Evolutionary conservation across 2,113 vertebrate species (phyloP), one percentile per base, ranked within the genome.

Genomic region (Myocastor coypus): DNA sequence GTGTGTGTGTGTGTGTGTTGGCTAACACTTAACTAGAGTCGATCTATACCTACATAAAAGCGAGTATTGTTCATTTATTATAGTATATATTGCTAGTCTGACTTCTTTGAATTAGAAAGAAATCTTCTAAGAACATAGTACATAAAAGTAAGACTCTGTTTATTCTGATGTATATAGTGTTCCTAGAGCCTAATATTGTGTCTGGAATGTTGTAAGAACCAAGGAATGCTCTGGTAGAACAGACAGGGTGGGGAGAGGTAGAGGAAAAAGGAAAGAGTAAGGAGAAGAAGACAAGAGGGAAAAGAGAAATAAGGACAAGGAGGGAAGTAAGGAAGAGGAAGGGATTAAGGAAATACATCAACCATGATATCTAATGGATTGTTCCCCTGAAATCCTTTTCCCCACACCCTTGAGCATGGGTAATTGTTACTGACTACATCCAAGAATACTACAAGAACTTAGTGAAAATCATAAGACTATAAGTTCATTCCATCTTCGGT

Each of bases 51-150:
- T 81, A 17, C 3, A 1, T 32, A 7, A 71, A 61, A 87, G 52
- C 73, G 55, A 85, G 24, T 66, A 83, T 77, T 93, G 3, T 86
- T 92, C 61, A 52, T 50, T 96, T 57, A 68, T 32, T 73, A 12
- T 57, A 85, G 28, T 46, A 42, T 34, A 24, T 77, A 37, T 37
- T 85, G 14, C 26, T 68, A 26, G 83, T 68, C 50, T 83, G 7
- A 87, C 28, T 55, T 92, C 26, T 90, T 63, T 89, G 81, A 59
- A 86, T 78, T 80, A 83, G 84, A 81, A 92, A 83, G 9, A 52
- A 91, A 71, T 0, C 10, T 46, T 28, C 82, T 30, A 83, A 91
- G 63, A 16, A 12, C 9, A 68, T 1, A 24, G 55, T 52, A 34
- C 24, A 9, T 1, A 2, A 64, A 42, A 66, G 30, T 61, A 92